Percentiles rank a stretch among this genome's conserved stretches.
Conservation (phyloP, 2,888 invertebrate species). For the Leucophenga maculata region DNA sequence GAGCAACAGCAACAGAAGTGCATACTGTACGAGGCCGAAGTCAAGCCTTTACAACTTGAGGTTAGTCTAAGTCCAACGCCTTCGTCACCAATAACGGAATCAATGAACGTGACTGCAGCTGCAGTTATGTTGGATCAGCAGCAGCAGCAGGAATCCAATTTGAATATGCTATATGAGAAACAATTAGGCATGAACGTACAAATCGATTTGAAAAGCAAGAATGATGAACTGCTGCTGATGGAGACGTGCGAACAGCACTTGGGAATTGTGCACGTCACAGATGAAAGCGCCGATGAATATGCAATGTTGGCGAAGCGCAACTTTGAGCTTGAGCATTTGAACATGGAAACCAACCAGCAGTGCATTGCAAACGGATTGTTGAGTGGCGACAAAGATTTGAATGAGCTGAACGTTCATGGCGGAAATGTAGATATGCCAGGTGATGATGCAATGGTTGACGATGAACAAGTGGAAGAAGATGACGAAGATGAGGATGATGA, state of each 20-base stretch:
- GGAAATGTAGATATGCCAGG: constrained; percentile 56
- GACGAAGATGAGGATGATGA: constrained; percentile 67
- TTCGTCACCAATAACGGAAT: constrained; percentile 31
- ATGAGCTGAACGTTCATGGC: constrained; percentile 37
- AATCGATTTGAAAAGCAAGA: constrained; percentile 32
- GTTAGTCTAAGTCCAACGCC: constrained; percentile 31
- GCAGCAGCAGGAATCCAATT: constrained; percentile 23
- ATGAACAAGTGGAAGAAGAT: constrained; percentile 33
- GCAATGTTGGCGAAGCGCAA: constrained; percentile 52
- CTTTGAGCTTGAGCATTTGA: constrained; percentile 46
- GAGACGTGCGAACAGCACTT: constrained; percentile 33
- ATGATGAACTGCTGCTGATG: constrained; percentile 39
- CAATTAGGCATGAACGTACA: not conserved
- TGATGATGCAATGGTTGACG: not conserved
- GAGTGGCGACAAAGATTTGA: constrained; percentile 25
- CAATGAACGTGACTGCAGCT: constrained; percentile 31
- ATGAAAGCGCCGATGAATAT: constrained; percentile 21
- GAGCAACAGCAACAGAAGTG: constrained; percentile 35
- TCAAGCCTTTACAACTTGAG: constrained; percentile 39
- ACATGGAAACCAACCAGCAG: constrained; percentile 54
- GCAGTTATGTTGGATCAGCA: constrained; percentile 38
- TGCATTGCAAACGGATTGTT: constrained; percentile 28
- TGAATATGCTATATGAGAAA: constrained; percentile 10
- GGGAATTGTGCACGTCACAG: constrained; percentile 11
- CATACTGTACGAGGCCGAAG: constrained; percentile 51